These are phyloP conservation scores for Darevskia nairensis DNA, from an alignment of 2,797 vertebrate genomes.

Conservation along the genomic window DNA sequence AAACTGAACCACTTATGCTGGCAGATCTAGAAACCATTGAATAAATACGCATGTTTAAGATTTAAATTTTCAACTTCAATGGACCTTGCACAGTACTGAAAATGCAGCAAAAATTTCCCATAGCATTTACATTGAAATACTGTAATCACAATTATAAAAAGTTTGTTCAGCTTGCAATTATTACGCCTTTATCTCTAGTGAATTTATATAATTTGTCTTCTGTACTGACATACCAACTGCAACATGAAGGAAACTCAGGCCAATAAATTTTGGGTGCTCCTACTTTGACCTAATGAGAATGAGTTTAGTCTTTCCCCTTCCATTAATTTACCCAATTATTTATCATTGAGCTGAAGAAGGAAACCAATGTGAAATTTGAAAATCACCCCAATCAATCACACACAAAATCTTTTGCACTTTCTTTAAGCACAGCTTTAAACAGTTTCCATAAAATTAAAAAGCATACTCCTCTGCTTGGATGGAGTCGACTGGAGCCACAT, in stretches of 20 bases:
- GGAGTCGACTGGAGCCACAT: constrained; percentile 97
- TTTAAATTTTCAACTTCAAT: not conserved
- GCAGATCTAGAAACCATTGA: not conserved
- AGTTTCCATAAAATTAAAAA: constrained; percentile 57
- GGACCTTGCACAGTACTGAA: not conserved
- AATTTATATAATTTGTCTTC: constrained; percentile 2
- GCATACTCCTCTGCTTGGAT: constrained; percentile 98
- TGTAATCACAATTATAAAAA: not conserved
- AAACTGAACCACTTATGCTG: not conserved
- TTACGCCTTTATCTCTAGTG: not conserved
- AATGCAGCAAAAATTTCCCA: not conserved
- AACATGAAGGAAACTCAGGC: constrained; percentile 42
- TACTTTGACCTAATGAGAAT: constrained; percentile 63
- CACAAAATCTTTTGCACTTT: constrained; percentile 34
- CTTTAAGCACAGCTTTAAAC: constrained; percentile 40
- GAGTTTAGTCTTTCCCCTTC: constrained; percentile 45
- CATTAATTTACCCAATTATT: constrained; percentile 67
- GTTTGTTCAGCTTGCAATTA: constrained; percentile 3
- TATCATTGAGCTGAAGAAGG: constrained; percentile 55
- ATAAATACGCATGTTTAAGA: not conserved
- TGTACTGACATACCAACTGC: not conserved
- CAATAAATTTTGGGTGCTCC: constrained; percentile 36
- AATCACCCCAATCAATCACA: constrained; percentile 55
- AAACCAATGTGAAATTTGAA: constrained; percentile 66
- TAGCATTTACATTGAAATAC: not conserved